Conservation (phyloP, 2,797 vertebrate genomes). For the Sebastes kiyomatsui region DNA sequence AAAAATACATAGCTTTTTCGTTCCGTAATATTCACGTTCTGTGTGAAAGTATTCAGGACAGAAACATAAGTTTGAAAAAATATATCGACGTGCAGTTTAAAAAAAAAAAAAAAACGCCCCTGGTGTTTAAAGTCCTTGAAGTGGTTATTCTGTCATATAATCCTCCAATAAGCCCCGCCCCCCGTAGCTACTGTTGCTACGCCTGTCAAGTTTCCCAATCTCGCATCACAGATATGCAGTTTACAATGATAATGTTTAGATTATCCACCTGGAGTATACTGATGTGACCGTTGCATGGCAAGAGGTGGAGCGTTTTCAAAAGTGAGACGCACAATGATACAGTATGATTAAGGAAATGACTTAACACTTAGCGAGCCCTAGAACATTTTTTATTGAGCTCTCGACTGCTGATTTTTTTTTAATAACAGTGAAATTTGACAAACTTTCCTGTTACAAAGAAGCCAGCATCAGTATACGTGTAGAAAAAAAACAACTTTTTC, state of each 20-base stretch:
- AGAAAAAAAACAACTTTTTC: neutral
- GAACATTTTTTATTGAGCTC: neutral
- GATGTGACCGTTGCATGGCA: no score
- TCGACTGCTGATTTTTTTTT: neutral
- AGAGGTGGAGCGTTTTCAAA: neutral
- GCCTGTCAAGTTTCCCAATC: no score
- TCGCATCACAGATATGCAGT: no score
- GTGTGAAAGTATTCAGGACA: no score
- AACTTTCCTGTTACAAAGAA: neutral
- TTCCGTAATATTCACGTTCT: no score
- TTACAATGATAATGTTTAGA: neutral
- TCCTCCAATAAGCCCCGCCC: neutral
- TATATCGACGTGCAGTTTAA: rapidly evolving
- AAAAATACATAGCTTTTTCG: no score
- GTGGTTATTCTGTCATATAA: neutral
- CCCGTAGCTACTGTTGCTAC: neutral
- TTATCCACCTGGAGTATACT: neutral
- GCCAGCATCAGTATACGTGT: neutral
- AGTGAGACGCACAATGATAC: neutral
- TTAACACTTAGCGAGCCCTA: neutral
- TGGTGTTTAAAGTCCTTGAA: no score
- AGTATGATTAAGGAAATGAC: neutral
- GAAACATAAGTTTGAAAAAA: no score
- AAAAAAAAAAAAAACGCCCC: no score
- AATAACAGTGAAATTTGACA: neutral